phyloP scores from a whole-genome alignment of 1,140 invertebrate genomes.

The Rhizoglyphus robini region DNA sequence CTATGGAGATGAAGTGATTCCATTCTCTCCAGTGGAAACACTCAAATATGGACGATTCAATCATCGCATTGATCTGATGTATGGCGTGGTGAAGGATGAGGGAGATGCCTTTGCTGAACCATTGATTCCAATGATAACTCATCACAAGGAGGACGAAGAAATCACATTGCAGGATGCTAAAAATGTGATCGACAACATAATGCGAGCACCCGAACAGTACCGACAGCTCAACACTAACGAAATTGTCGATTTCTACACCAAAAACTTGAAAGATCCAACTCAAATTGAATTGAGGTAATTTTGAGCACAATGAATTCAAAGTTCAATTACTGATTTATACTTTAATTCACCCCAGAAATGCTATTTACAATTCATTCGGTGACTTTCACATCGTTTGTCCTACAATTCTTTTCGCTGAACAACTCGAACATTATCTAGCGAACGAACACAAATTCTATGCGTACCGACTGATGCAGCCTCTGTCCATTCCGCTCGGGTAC shows the following conservation, averaged over 20 bases:
- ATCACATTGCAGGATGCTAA: too few relatives aligned
- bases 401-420: conserved; percentile 1
- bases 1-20: conserved; percentile 1
- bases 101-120: not conserved
- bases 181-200: too few relatives aligned
- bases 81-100: not conserved
- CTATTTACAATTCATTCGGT: not conserved
- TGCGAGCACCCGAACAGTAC: too few relatives aligned
- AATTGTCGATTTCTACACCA: not conserved
- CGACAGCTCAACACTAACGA: not conserved
- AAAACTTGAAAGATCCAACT: not conserved
- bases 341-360: not conserved
- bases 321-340: too few relatives aligned
- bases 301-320: too few relatives aligned
- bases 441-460: not conserved
- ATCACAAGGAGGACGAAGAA: too few relatives aligned
- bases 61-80: not conserved
- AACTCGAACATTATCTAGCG: not conserved
- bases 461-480: too few relatives aligned
- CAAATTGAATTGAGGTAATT: not conserved
- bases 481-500: not conserved
- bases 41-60: conserved; percentile 5
- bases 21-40: conserved; percentile 6
- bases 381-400: conserved; percentile 7
- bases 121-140: not conserved